Percentiles rank a stretch among this genome's conserved stretches.
Evolutionary conservation across 2,113 vertebrate species (phyloP).

Genomic region (Apodemus speciosus): DNA sequence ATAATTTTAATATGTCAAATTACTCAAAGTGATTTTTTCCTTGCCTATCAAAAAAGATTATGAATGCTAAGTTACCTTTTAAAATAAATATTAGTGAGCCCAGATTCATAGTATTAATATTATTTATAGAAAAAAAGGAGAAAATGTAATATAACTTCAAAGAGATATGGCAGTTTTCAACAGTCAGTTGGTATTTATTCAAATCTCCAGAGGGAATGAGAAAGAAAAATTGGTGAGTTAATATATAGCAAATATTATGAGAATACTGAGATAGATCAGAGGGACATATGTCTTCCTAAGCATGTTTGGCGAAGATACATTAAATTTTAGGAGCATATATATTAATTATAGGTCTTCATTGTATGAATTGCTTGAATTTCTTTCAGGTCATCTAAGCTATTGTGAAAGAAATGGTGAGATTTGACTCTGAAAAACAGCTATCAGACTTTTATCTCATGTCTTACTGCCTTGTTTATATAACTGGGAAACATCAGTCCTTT

Average conservation of each 20-base stretch:
- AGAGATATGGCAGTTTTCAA: not conserved
- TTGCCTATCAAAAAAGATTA: not conserved
- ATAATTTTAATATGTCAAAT: too few species aligned
- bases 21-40: not conserved
- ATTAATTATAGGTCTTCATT: not conserved
- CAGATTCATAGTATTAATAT: not conserved
- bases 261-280: not conserved
- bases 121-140: not conserved
- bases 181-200: not conserved
- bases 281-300: not conserved
- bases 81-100: not conserved
- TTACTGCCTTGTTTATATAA: not conserved
- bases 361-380: not conserved
- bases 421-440: not conserved
- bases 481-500: not conserved
- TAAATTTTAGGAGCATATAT: not conserved
- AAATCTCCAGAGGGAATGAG: not conserved
- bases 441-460: not conserved
- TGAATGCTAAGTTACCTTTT: not conserved
- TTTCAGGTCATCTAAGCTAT: not conserved
- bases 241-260: not conserved
- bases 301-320: not conserved
- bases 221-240: not conserved
- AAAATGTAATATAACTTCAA: not conserved
- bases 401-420: not conserved